Evolutionary conservation across 2,888 invertebrate species (phyloP).

Genomic region (Drosophila infuscata): DNA sequence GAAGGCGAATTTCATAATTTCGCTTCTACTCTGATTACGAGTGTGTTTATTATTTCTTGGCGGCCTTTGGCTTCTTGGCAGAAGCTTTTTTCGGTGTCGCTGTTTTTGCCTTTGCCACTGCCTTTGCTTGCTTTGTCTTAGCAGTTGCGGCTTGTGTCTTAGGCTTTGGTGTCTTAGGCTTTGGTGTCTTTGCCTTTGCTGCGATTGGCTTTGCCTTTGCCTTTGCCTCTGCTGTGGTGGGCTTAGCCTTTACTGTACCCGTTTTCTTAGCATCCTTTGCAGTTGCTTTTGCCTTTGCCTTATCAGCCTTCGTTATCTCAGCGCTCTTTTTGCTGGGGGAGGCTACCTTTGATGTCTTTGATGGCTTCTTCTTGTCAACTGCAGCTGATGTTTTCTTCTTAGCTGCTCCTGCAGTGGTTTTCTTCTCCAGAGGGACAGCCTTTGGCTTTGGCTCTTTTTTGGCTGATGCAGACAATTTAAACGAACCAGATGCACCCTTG

Average conservation of each 20-base stretch:
- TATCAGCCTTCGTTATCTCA: constrained; percentile 48
- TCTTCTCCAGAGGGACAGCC: constrained; percentile 38
- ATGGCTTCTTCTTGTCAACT: constrained; percentile 44
- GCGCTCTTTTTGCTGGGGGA: constrained; percentile 40
- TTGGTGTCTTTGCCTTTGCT: constrained; percentile 38
- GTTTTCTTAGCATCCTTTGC: constrained; percentile 51
- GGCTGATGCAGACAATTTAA: constrained; percentile 57
- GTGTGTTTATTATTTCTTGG: constrained; percentile 38
- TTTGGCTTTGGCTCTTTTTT: constrained; percentile 52
- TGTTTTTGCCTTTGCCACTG: constrained; percentile 1
- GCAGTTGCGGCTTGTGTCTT: constrained; percentile 32
- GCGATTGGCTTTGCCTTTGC: constrained; percentile 13
- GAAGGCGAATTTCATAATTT: no score
- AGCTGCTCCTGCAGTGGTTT: constrained; percentile 19
- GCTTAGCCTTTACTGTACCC: constrained; percentile 47
- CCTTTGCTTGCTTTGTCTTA: constrained; percentile 48
- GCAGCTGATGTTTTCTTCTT: constrained; percentile 28
- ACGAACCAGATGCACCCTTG: constrained; percentile 65
- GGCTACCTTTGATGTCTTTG: constrained; percentile 22
- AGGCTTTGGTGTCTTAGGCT: constrained; percentile 38
- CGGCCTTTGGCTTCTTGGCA: constrained; percentile 47
- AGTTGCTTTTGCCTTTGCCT: constrained; percentile 44
- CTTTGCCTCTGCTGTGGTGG: constrained; percentile 32
- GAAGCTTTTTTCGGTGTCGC: constrained; percentile 38
- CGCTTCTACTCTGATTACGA: background rate